These are phyloP conservation scores for Rhinogobio ventralis DNA, from an alignment of 2,797 vertebrate genomes.

Conservation along the genomic window DNA sequence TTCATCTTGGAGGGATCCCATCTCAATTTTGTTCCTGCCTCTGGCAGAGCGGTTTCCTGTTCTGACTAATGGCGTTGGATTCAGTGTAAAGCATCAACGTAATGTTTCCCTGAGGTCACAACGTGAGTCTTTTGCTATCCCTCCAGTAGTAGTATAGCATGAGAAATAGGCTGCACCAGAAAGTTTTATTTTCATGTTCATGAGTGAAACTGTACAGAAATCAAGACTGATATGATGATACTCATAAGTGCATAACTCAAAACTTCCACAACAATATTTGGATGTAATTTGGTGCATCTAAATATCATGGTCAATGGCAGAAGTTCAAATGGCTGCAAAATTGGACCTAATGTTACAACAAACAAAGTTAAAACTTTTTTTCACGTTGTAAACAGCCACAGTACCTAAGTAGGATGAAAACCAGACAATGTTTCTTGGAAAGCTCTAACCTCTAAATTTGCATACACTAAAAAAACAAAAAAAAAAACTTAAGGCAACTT, in stretches of 20 bases:
- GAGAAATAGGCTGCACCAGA: neutral
- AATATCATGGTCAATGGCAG: neutral
- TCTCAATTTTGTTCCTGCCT: conserved; percentile 34
- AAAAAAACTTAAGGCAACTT: no score
- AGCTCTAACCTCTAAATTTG: neutral
- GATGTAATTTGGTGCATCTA: neutral
- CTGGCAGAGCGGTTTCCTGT: conserved; percentile 5
- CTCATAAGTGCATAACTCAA: neutral
- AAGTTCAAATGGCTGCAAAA: neutral
- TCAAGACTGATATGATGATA: neutral
- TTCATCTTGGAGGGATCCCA: conserved; percentile 32
- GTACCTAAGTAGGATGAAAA: neutral
- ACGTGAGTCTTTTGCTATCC: neutral
- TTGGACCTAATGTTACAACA: neutral
- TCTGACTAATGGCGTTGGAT: conserved; percentile 26
- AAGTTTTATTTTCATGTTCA: conserved; percentile 10
- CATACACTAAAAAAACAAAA: neutral
- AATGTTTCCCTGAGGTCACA: conserved; percentile 22
- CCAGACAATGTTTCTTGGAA: neutral
- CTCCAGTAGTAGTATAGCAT: neutral
- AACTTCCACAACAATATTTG: neutral
- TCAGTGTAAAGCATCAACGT: conserved; percentile 8
- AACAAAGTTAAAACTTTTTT: conserved; percentile 7
- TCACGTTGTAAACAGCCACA: neutral
- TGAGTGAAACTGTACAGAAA: neutral